These are phyloP conservation scores for Porites australiensis DNA, from an alignment of 64 coral and sea anemone species.

Conservation along the genomic window DNA sequence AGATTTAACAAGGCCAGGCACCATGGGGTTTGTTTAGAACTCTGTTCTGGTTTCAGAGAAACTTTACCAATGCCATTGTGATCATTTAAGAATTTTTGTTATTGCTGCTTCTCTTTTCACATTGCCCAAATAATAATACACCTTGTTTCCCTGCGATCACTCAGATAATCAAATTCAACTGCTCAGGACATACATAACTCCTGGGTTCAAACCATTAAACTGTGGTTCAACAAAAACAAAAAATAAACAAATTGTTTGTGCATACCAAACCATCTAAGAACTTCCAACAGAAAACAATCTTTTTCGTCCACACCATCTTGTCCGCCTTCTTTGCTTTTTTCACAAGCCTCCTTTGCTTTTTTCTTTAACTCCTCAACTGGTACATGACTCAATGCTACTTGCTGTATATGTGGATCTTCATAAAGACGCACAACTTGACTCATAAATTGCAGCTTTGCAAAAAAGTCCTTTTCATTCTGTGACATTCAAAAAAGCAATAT, in stretches of 20 bases:
- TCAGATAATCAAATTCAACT: too few relatives aligned
- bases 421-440: conserved; percentile 58
- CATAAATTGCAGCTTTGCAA: conserved; percentile 32
- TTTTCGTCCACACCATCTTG: conserved; percentile 52
- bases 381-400: conserved; percentile 52
- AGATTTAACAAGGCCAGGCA: too few relatives aligned
- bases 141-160: too few relatives aligned
- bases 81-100: too few relatives aligned
- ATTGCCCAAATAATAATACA: too few relatives aligned
- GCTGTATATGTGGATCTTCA: conserved; percentile 68
- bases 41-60: too few relatives aligned
- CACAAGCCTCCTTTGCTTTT: conserved; percentile 54
- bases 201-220: too few relatives aligned
- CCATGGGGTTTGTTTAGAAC: too few relatives aligned
- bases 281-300: conserved; percentile 73
- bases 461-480: conserved; percentile 66
- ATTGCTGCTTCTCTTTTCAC: too few relatives aligned
- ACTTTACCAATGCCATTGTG: too few relatives aligned
- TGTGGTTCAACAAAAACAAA: too few relatives aligned
- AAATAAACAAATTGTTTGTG: neutral
- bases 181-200: too few relatives aligned
- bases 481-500: neutral
- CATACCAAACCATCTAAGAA: conserved; percentile 82
- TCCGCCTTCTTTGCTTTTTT: conserved; percentile 66
- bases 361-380: conserved; percentile 65